Evolutionary conservation across 2,797 vertebrate species (phyloP).

Genomic region (Cynopterus sphinx): DNA sequence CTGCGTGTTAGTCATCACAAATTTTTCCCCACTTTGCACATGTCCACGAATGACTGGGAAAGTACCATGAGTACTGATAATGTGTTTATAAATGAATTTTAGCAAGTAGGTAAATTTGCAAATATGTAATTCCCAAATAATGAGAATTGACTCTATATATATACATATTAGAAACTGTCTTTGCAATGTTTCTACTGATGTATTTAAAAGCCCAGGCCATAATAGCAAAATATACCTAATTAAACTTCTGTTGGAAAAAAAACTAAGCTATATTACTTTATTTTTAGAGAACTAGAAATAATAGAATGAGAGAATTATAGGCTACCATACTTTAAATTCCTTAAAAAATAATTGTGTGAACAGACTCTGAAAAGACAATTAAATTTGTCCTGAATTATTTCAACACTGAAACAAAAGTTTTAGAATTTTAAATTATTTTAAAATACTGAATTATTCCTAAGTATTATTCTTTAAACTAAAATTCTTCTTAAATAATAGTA

Average conservation of each 20-base stretch:
- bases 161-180: background rate
- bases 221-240: background rate
- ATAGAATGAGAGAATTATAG: background rate
- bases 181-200: background rate
- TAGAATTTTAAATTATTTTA: slow-evolving; percentile 8
- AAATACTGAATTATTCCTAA: slow-evolving; percentile 33
- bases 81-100: background rate
- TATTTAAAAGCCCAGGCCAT: background rate
- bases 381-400: background rate
- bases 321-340: background rate
- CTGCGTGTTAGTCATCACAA: background rate
- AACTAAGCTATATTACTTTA: background rate
- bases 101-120: background rate
- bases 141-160: background rate
- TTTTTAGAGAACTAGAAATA: background rate
- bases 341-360: background rate
- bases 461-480: background rate
- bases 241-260: background rate
- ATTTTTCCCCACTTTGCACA: background rate
- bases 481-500: background rate
- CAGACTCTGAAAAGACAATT: background rate
- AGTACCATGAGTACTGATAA: background rate
- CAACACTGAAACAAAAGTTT: background rate
- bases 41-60: background rate
- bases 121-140: background rate